These are phyloP conservation scores for Rhaphigaster nebulosa DNA, from an alignment of 2,888 invertebrate genomes.

Conservation along the genomic window DNA sequence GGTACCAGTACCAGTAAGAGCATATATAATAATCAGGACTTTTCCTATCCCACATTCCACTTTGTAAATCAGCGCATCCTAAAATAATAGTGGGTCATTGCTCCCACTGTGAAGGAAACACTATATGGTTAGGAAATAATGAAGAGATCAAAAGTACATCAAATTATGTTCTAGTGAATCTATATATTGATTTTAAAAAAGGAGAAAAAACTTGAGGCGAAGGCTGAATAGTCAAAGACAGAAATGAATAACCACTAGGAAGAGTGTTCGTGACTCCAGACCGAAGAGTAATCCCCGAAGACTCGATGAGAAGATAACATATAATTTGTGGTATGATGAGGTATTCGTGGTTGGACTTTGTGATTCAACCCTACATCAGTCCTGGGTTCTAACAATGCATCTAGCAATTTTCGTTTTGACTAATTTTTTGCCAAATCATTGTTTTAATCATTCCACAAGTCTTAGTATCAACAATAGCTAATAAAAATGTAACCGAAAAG, in stretches of 20 bases:
- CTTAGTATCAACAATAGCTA: not conserved
- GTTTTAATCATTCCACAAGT: not conserved
- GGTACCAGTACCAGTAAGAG: too few relatives aligned
- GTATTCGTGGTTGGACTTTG: conserved; percentile 12
- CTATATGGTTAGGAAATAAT: not conserved
- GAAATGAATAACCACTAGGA: not conserved
- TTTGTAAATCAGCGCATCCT: not conserved
- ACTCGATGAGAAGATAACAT: conserved; percentile 26
- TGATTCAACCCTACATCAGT: not conserved
- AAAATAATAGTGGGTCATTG: too few relatives aligned
- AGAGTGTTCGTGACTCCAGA: not conserved
- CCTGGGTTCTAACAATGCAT: not conserved
- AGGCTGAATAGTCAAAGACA: not conserved
- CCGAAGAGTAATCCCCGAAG: not conserved
- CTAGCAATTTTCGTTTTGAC: not conserved
- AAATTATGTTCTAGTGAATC: not conserved
- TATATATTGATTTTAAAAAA: not conserved
- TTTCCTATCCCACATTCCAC: too few relatives aligned
- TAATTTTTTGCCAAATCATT: not conserved
- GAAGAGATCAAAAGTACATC: not conserved
- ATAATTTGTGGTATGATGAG: conserved; percentile 9
- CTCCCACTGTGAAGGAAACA: not conserved
- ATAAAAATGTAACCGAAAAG: too few relatives aligned
- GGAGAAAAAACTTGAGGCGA: not conserved
- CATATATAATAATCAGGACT: not conserved